Evolutionary conservation across 2,888 invertebrate genomes (phyloP), one percentile per base, ranked within the genome.

Genomic region (Apantesis nais): DNA sequence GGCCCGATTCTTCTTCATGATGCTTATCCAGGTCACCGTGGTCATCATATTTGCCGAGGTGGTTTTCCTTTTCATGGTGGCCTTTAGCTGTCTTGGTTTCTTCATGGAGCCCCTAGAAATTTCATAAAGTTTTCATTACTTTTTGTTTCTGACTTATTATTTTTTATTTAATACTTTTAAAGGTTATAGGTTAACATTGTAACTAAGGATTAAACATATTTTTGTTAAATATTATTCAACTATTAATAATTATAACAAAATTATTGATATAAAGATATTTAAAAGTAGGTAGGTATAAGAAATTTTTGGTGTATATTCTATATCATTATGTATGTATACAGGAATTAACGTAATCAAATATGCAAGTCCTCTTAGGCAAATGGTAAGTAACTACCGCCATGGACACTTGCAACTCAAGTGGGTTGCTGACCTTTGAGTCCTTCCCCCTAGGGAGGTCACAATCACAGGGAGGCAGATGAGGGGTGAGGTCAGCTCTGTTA

Each of bases 21-120:
- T 95, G 90, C 75, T 96, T 96, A 76, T 96, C 95, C 78, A 96
- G 90, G 0, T 96, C 97, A 0, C 96, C 96, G 76, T 96, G 93
- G 86, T 97, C 97, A 41, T 96, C 92, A 86, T 96, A 97, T 77
- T 96, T 96, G 31, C 96, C 96, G 44, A 96, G 92, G 80, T 97
- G 96, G 62, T 95, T 95, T 81, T 96, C 96, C 75, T 96, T 96
- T 80, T 97, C 96, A 83, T 97, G 96, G 81, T 97, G 96, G 0
- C 97, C 97, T 79, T 96, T 96, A 68, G 96, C 93, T 2, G 95
- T 96, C 84, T 96, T 96, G 72, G 96, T 95, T 78, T 96, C 95
- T 76, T 96, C 95, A 85, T 97, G 96, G 74, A 95, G 89, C 3
- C 96, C 95, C 92, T 94, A 86, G 19, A 75, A 77, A 55, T 55